Evolutionary conservation across 2,888 invertebrate genomes (phyloP), one percentile per base, ranked within the genome.

Genomic region (Trichogramma dendrolimi): DNA sequence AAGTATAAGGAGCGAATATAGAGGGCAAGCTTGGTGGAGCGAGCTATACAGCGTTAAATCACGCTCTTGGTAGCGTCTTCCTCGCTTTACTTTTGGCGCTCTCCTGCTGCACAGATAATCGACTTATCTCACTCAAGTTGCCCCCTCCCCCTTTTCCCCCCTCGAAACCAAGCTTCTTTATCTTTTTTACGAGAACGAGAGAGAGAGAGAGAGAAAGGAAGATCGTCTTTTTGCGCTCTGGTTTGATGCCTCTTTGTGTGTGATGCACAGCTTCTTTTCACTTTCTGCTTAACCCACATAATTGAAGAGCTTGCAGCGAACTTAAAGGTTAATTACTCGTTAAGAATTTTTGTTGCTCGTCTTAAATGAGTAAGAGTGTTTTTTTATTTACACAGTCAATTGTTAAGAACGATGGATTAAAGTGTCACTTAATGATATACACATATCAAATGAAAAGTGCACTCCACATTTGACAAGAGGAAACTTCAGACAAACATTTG

Each of bases 71-170:
- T 46, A 8, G 46, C n/a, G 42, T 14, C 48, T n/a, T n/a, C n/a
- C 42, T 56, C 43, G 44, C 59, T 41, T 14, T 55, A 62, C 60
- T 60, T 63, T 60, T 50, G 56, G 53, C 50, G 10, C 10, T 38
- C 6, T 38, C 51, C 43, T 27, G 41, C 53, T 14, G 14, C 14
- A 46, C 46, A 54, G 57, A 62, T 62, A 60, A 65, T 65, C 65
- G 64, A 62, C 61, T 64, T 60, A 62, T 59, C 57, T 55, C 14
- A 14, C 14, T 58, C 50, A 61, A 64, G 56, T 52, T 64, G 48
- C 14, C 14, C 14, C 14, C 2, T 14, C 14, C 14, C 14, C 14
- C 14, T 14, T 14, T 14, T 14, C 14, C 14, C 2, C 14, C 14
- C n/a, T 14, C 14, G 14, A 14, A 14, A 14, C 14, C 14, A 14